Conservation (phyloP, 2,797 vertebrate genomes). For the Chloroceryle amazona region DNA sequence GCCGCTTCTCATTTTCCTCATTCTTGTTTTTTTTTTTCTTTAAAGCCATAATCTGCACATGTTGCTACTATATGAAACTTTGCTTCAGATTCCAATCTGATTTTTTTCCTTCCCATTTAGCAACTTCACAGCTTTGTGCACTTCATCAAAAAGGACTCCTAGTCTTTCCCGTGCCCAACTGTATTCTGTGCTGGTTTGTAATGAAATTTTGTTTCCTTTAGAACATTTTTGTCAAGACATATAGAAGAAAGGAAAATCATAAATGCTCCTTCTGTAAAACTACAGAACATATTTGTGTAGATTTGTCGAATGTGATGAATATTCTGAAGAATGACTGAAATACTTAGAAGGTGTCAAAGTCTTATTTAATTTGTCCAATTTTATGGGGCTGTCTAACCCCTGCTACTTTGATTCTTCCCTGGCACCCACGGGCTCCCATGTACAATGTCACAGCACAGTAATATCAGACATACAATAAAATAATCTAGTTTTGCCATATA, state of each 20-base stretch:
- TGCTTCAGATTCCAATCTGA: neutral
- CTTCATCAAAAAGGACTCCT: neutral
- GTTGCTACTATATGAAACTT: neutral
- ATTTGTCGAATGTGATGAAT: neutral
- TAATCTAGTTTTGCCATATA: conserved; percentile 41
- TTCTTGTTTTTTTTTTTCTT: conserved; percentile 23
- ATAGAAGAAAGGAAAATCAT: neutral
- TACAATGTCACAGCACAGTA: neutral
- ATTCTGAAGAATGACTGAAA: neutral
- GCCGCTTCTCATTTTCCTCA: conserved; percentile 25
- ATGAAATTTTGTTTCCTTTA: neutral
- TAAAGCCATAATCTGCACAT: neutral
- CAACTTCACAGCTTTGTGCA: neutral
- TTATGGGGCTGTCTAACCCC: neutral
- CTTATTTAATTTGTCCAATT: neutral
- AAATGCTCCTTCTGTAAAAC: neutral
- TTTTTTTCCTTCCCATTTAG: neutral
- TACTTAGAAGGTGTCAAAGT: neutral
- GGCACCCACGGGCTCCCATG: conserved; percentile 1
- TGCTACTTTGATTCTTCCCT: conserved; percentile 9
- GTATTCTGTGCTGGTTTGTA: neutral
- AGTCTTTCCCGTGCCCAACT: neutral
- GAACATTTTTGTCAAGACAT: neutral
- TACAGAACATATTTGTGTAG: neutral
- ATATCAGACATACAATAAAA: neutral